Conservation (phyloP, 2,888 invertebrate species). For the Carterocephalus palaemon region DNA sequence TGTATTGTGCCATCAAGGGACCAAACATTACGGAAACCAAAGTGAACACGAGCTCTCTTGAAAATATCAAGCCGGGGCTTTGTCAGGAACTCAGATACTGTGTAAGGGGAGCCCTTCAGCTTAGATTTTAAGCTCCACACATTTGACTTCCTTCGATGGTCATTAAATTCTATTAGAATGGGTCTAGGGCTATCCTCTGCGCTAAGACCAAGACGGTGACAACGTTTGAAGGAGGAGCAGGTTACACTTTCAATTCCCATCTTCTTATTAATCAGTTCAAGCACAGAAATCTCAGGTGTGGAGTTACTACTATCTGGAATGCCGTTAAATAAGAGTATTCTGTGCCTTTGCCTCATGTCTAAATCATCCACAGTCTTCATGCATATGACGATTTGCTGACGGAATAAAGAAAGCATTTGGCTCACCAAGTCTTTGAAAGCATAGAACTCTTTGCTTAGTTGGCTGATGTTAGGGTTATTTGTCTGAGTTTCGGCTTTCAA, state of each 20-base stretch:
- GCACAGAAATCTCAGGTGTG: background rate
- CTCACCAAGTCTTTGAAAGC: background rate
- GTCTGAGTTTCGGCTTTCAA: background rate
- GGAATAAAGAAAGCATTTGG: background rate
- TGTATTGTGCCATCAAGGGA: background rate
- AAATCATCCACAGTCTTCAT: background rate
- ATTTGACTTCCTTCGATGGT: background rate
- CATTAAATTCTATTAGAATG: background rate
- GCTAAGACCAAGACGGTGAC: background rate
- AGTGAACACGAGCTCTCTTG: background rate
- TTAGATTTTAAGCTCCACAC: background rate
- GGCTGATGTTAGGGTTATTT: background rate
- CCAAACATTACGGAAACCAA: background rate
- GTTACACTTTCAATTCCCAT: background rate
- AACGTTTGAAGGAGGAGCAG: background rate
- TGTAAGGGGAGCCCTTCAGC: background rate
- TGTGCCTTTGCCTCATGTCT: conserved; percentile 1
- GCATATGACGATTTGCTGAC: background rate
- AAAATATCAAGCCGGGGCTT: background rate
- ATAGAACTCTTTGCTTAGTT: background rate
- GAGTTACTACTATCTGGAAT: background rate
- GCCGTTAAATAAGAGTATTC: too few relatives aligned
- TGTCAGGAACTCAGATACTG: background rate
- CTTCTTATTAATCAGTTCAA: background rate
- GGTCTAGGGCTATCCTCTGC: background rate